These are phyloP conservation scores for Lepilemur septentrionalis DNA, from an alignment of 2,797 vertebrate species.

Conservation along the genomic window DNA sequence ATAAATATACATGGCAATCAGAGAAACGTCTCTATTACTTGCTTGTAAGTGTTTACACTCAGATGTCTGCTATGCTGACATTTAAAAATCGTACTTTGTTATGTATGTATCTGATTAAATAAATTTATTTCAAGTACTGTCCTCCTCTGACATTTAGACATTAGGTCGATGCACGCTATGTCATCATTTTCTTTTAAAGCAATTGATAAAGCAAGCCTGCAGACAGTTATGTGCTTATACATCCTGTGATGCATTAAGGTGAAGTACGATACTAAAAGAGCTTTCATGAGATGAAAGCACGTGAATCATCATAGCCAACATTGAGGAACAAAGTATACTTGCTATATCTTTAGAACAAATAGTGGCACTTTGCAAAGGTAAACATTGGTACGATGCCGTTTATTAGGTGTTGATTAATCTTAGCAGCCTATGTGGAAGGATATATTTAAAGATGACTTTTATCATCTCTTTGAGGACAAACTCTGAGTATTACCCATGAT, in stretches of 20 bases:
- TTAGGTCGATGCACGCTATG: neutral
- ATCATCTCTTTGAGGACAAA: neutral
- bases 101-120: neutral
- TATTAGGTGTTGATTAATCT: neutral
- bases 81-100: neutral
- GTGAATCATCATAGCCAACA: neutral
- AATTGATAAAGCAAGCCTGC: neutral
- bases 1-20: neutral
- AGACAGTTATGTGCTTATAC: neutral
- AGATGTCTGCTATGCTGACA: neutral
- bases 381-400: neutral
- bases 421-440: no score
- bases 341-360: neutral
- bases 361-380: neutral
- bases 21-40: neutral
- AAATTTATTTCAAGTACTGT: neutral
- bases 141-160: neutral
- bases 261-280: neutral
- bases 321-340: neutral
- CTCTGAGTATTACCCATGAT: neutral
- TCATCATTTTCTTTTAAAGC: neutral
- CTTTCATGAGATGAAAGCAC: neutral
- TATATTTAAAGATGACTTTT: neutral
- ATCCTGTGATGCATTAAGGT: neutral
- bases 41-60: rapidly evolving